Conservation (phyloP, 92 coral and sea anemone species). For the Actinernus sp. region DNA sequence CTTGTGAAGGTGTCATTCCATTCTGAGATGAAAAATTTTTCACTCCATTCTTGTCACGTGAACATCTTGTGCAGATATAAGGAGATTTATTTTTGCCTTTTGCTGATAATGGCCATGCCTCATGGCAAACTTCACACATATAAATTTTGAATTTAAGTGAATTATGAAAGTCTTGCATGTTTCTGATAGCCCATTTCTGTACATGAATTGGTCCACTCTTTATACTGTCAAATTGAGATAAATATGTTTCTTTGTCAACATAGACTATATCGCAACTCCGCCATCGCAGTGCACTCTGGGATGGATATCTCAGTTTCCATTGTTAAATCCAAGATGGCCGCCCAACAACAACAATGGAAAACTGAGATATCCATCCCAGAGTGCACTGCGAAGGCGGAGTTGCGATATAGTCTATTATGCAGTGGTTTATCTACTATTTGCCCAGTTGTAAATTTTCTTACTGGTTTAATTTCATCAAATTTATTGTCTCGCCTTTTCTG, state of each 20-base stretch:
- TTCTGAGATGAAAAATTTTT: slow-evolving; percentile 74
- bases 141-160: slow-evolving; percentile 24
- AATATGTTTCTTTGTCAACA: slow-evolving; percentile 12
- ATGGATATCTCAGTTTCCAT: too few species aligned
- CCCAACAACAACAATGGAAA: too few species aligned
- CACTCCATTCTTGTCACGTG: slow-evolving; percentile 46
- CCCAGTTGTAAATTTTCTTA: too few species aligned
- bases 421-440: too few species aligned
- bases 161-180: slow-evolving; percentile 31
- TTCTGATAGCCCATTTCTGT: slow-evolving; percentile 25
- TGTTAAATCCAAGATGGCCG: too few species aligned
- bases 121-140: slow-evolving; percentile 34
- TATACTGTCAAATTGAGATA: slow-evolving; percentile 17
- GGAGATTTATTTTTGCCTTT: slow-evolving; percentile 6
- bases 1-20: slow-evolving; percentile 63
- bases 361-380: too few species aligned
- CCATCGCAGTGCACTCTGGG: too few species aligned
- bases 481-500: too few species aligned
- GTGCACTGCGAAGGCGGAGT: too few species aligned
- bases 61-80: slow-evolving; percentile 19
- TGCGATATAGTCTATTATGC: too few species aligned
- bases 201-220: slow-evolving; percentile 26
- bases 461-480: too few species aligned
- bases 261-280: too few species aligned
- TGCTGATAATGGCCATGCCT: slow-evolving; percentile 40